These are phyloP conservation scores for Ambastaia sidthimunki DNA, from an alignment of 2,797 vertebrate species.

Conservation along the genomic window DNA sequence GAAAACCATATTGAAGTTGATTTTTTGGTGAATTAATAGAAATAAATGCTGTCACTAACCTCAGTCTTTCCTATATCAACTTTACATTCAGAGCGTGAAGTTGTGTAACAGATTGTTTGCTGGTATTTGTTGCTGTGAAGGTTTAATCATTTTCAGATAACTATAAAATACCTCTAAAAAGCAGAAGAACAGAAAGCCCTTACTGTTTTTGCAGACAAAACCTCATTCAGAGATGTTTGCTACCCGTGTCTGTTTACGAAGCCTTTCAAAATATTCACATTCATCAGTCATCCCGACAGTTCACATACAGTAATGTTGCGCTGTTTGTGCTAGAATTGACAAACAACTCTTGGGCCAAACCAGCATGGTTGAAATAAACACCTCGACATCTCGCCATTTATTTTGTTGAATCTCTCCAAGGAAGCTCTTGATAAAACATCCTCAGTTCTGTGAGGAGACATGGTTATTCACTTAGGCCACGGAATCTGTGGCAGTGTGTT, in stretches of 20 bases:
- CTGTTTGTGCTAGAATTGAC: conserved; percentile 26
- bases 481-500: conserved; percentile 12
- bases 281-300: conserved; percentile 40
- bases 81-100: background rate
- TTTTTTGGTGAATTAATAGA: no score
- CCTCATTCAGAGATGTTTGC: conserved; percentile 34
- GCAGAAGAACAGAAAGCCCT: conserved; percentile 1
- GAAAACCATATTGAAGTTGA: no score
- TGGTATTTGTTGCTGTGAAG: background rate
- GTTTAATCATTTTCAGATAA: background rate
- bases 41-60: background rate
- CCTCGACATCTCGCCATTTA: conserved; percentile 33
- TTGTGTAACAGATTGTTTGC: background rate
- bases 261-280: conserved; percentile 36
- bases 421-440: conserved; percentile 15
- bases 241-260: conserved; percentile 39
- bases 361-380: conserved; percentile 35
- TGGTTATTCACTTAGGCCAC: conserved; percentile 39
- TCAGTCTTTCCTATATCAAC: background rate
- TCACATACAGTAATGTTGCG: conserved; percentile 6
- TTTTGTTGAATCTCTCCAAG: conserved; percentile 39
- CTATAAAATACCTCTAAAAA: background rate
- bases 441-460: conserved; percentile 41
- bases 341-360: conserved; percentile 33
- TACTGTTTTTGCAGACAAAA: conserved; percentile 29